These are phyloP conservation scores for Andrena trimmerana DNA, from an alignment of 2,888 invertebrate species.

Conservation along the genomic window DNA sequence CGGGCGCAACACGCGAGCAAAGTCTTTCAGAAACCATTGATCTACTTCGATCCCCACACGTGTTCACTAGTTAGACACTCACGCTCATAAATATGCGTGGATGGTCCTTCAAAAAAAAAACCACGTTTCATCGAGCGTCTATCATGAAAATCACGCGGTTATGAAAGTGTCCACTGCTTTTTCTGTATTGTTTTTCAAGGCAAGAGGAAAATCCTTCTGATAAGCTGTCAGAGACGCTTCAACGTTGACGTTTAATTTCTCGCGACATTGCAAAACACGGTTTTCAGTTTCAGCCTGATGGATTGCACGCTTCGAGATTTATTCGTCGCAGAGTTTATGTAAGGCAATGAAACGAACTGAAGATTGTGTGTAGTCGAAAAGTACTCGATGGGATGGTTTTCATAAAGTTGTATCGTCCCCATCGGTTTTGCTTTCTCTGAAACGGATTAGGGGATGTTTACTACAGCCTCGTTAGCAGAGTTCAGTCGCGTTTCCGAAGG, in stretches of 20 bases:
- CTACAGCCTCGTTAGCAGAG: not conserved
- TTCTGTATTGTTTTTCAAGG: not conserved
- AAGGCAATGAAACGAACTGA: too few species aligned
- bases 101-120: too few species aligned
- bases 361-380: too few species aligned
- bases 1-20: conserved; percentile 9
- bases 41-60: not conserved
- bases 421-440: not conserved
- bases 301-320: too few species aligned
- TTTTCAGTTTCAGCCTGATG: not conserved
- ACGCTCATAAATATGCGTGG: not conserved
- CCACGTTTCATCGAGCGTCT: not conserved
- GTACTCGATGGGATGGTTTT: too few species aligned
- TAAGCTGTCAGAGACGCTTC: not conserved
- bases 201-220: not conserved
- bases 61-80: not conserved
- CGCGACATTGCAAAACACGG: not conserved
- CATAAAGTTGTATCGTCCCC: not conserved
- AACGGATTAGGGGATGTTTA: not conserved
- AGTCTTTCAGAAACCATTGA: conserved; percentile 31
- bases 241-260: conserved; percentile 13
- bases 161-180: not conserved
- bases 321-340: too few species aligned
- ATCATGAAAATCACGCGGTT: not conserved
- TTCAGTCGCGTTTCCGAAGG: not conserved